Evolutionary conservation across 2,888 invertebrate genomes (phyloP), one percentile per base, ranked within the genome.

Genomic region (Nemotelus pantherinus): DNA sequence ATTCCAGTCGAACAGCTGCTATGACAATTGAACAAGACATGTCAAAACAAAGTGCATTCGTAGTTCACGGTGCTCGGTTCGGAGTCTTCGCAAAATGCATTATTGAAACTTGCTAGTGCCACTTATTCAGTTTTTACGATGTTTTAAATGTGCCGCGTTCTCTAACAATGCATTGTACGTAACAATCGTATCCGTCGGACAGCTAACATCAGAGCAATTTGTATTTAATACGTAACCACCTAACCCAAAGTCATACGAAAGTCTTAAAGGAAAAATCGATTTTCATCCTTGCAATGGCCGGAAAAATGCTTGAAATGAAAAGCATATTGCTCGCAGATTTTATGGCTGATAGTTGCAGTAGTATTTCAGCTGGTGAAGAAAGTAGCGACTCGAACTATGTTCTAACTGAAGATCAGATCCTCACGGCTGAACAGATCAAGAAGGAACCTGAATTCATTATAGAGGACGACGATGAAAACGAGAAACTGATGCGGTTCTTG

Each of bases 301-400:
- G 79, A 47, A 77, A 77, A 76, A 79, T 79, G 79, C 74, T 79
- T 25, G 79, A 79, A 71, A 79, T 79, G 79, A 79, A 79, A 72
- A 77, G 76, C 55, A 76, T 79, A 39, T 64, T 79, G 48, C 67
- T 76, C 9, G 79, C 77, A 3, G 79, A 79, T 3, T 77, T 77
- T 41, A 77, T 72, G 6, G 77, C 77, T 1, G 79, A 79, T 45
- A 77, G 76, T 10, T 79, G 79, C 45, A 77, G 68, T 48, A 25
- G 25, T 25, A 63, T 76, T 44, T 77, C 77, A 25, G 71, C 76
- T 7, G 53, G 67, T 4, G 79, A 76, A 2, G 75, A 70, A 5
- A 75, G 77, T 3, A 57, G 67, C 9, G 79, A 76, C 2, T 77
- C 76, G 41, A 64, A 72, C 9, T 75, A 77, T 10, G n/a, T 71